A percentile compares a stretch with the other conserved stretches of the same genome.
Evolutionary conservation across 2,797 vertebrate species (phyloP).

Genomic region (Xiphorhynchus erythropygius): DNA sequence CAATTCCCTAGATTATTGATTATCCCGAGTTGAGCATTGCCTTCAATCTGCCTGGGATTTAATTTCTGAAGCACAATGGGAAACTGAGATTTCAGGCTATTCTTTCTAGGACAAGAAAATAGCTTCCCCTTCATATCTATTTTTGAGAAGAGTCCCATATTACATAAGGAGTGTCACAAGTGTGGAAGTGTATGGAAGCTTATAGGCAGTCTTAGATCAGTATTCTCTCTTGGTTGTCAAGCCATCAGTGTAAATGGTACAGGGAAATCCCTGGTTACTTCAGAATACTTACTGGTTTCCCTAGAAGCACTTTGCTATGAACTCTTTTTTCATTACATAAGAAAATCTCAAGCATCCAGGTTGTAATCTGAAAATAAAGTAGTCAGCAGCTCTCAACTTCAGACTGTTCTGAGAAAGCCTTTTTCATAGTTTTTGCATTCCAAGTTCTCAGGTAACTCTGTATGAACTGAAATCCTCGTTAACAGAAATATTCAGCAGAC

Average conservation of each 20-base stretch:
- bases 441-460: background rate
- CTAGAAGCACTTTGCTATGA: background rate
- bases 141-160: conserved; percentile 16
- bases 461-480: background rate
- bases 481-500: background rate
- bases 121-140: background rate
- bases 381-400: background rate
- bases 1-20: conserved; percentile 4
- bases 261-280: conserved; percentile 17
- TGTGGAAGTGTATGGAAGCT: background rate
- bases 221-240: conserved; percentile 6
- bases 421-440: background rate
- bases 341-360: background rate
- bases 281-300: background rate
- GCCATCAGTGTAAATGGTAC: background rate
- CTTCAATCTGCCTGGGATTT: background rate
- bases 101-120: conserved; percentile 35
- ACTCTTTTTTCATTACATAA: background rate
- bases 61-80: background rate
- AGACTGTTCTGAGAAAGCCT: background rate
- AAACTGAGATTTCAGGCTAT: background rate
- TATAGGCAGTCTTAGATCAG: conserved; percentile 13
- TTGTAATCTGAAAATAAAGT: background rate
- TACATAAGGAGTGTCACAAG: conserved; percentile 8
- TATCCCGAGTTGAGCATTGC: background rate